Evolutionary conservation across 1,140 invertebrate genomes (phyloP), one percentile per base, ranked within the genome.

Genomic region (Drosophila tsacasi): DNA sequence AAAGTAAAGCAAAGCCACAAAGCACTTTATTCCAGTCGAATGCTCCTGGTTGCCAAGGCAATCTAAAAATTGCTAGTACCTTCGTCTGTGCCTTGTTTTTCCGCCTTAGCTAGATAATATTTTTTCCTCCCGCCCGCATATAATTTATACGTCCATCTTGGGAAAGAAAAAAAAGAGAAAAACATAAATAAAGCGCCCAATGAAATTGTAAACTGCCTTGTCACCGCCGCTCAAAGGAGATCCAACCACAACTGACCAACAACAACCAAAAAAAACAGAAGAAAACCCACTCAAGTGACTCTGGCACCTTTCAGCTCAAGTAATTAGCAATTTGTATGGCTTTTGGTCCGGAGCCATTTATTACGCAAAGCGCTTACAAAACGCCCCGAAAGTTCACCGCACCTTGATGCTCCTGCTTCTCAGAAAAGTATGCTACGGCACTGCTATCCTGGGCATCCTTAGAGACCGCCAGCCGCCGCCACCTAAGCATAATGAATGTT

Each of bases 261-360:
- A 39, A n/a, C n/a, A n/a, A n/a, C n/a, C n/a, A n/a, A 55, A 19
- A 27, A 25, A 25, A 9, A 25, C 3, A 13, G 19, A 37, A 37
- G 17, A 55, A 42, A 67, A 44, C 44, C 60, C 19, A 21, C 68
- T 61, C 63, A 39, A 74, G 68, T 65, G 72, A 69, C 32, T 55
- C 47, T 37, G 75, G 49, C 64, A 75, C 71, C 76, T 79, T 66
- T 49, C 57, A 65, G 72, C 65, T 72, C 68, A 79, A 71, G 59
- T 89, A 89, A 89, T 89, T 89, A 89, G 85, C 85, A 90, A 89
- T 89, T 87, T 87, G 75, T 87, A 79, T 73, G 63, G 81, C 76
- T 75, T 74, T 61, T 64, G 63, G 61, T 40, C 52, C 37, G 23
- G 25, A 49, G 67, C 68, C 71, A 87, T 87, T 89, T 87, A 72